phyloP scores from a whole-genome alignment of 1,140 invertebrate species.

The Pachyrhynchus sulphureomaculatus region DNA sequence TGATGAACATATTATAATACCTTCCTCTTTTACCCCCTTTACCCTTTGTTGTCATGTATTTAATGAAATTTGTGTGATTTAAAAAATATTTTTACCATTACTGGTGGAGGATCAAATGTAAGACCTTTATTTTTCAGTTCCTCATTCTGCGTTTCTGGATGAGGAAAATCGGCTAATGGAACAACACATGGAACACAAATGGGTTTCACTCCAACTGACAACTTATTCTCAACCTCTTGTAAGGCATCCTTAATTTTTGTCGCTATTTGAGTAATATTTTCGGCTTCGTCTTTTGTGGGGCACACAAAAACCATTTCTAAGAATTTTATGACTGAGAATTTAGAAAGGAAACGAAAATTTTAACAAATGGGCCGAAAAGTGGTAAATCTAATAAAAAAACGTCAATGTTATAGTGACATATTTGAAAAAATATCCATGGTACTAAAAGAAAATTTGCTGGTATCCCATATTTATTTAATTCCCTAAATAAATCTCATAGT shows the following conservation, averaged over 20 bases:
- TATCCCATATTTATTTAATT: no score
- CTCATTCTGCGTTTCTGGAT: not conserved
- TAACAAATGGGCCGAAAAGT: not conserved
- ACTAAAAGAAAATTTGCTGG: no score
- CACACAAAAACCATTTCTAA: constrained; percentile 31
- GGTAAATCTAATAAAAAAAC: not conserved
- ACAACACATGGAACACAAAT: constrained; percentile 28
- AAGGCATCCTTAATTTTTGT: constrained; percentile 15
- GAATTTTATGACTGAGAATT: constrained; percentile 11
- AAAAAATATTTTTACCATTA: constrained; percentile 29
- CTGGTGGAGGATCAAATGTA: constrained; percentile 19
- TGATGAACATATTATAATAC: no score
- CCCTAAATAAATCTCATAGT: no score
- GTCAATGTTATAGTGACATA: not conserved
- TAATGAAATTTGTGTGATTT: no score
- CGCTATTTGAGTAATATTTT: constrained; percentile 14
- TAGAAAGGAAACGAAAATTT: constrained; percentile 19
- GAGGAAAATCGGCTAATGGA: constrained; percentile 16
- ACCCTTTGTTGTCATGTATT: no score
- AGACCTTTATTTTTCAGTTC: not conserved
- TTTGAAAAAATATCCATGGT: not conserved
- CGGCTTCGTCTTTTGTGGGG: constrained; percentile 24
- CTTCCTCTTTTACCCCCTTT: no score
- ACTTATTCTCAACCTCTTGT: constrained; percentile 14
- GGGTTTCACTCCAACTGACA: constrained; percentile 24